phyloP scores from a whole-genome alignment of 1,140 invertebrate species.

The Pantala flavescens region DNA sequence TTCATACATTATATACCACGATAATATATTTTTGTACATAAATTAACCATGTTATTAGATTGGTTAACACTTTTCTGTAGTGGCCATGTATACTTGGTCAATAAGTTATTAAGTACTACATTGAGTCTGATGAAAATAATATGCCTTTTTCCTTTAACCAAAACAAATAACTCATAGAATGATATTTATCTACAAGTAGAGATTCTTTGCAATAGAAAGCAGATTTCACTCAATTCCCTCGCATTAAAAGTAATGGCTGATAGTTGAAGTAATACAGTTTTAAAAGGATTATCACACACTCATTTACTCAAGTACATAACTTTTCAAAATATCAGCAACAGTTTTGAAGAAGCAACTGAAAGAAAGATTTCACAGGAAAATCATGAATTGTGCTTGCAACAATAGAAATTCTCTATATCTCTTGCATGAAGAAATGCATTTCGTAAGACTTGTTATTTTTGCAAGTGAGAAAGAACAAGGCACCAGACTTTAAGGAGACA shows the following conservation, averaged over 20 bases:
- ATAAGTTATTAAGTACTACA: neutral
- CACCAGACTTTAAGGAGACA: conserved; percentile 1
- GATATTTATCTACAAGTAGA: too few species aligned
- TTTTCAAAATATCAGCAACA: too few species aligned
- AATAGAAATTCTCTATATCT: neutral
- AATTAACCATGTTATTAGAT: neutral
- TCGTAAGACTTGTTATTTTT: neutral
- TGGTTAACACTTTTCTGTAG: neutral
- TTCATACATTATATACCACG: neutral
- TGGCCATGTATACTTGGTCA: neutral
- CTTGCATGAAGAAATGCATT: neutral
- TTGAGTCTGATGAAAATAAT: neutral
- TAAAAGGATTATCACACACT: neutral
- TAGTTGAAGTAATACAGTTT: neutral
- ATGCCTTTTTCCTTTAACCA: neutral
- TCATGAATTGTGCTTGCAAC: neutral
- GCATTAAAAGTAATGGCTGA: too few species aligned
- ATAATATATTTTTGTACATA: neutral
- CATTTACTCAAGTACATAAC: neutral
- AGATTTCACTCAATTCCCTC: too few species aligned
- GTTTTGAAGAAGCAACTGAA: neutral
- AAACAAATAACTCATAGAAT: too few species aligned
- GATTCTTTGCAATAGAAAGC: too few species aligned
- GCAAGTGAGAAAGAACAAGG: neutral
- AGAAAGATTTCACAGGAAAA: neutral